Evolutionary conservation across 2,888 invertebrate genomes (phyloP).

Genomic region (Nomada fabriciana): DNA sequence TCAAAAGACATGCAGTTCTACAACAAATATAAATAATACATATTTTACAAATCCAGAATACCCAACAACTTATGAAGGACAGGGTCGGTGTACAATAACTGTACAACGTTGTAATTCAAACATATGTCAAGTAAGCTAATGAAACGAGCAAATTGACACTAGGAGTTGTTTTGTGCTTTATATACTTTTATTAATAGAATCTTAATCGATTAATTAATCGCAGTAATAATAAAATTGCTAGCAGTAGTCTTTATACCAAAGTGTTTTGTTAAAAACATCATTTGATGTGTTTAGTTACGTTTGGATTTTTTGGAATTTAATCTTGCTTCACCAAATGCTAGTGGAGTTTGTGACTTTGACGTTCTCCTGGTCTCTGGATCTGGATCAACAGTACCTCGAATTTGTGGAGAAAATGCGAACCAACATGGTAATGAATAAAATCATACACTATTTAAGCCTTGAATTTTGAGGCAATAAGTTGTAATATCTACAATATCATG

Average conservation of each 20-base stretch:
- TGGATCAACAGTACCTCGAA: conserved; percentile 88
- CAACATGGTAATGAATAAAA: conserved; percentile 86
- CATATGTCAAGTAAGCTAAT: conserved; percentile 88
- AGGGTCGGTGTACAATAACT: conserved; percentile 89
- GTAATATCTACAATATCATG: background rate
- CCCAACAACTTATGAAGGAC: conserved; percentile 89
- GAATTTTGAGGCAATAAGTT: background rate
- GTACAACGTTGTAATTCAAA: conserved; percentile 89
- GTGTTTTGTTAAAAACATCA: background rate
- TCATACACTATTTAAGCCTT: background rate
- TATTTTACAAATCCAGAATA: conserved; percentile 93
- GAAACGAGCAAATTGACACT: background rate
- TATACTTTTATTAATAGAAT: too few relatives aligned
- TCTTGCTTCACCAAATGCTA: conserved; percentile 90
- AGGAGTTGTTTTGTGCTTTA: too few relatives aligned
- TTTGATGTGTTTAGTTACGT: conserved; percentile 86
- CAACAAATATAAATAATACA: conserved; percentile 91
- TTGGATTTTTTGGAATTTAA: conserved; percentile 91
- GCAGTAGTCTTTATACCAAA: background rate
- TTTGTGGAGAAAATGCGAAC: conserved; percentile 93
- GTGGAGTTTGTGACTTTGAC: conserved; percentile 90
- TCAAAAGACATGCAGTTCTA: conserved; percentile 89
- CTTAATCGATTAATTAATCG: too few relatives aligned
- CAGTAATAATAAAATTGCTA: too few relatives aligned
- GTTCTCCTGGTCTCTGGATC: conserved; percentile 90